These are phyloP conservation scores for Atta cephalotes DNA, from an alignment of 1,140 invertebrate species.

Conservation along the genomic window DNA sequence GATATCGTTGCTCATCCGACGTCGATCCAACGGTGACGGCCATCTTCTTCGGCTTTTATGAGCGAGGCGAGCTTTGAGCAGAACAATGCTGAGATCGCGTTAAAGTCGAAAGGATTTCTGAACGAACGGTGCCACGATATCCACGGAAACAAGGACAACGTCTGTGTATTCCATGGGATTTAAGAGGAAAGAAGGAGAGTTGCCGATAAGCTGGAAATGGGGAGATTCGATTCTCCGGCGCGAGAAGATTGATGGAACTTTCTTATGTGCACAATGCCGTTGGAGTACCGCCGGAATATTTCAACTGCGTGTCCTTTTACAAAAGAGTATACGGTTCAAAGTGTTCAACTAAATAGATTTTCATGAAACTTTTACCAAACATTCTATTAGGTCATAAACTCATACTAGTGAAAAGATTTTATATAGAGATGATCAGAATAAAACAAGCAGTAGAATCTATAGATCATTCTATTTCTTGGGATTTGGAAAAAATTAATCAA, in stretches of 20 bases:
- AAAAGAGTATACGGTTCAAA: not conserved
- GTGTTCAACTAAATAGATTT: no score
- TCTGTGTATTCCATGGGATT: not conserved
- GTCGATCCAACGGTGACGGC: slow-evolving; percentile 15
- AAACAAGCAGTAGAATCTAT: no score
- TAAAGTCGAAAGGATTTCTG: slow-evolving; percentile 9
- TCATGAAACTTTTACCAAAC: no score
- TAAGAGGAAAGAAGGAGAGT: not conserved
- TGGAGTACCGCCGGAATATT: not conserved
- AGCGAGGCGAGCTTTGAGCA: slow-evolving; percentile 24
- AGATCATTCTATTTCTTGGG: no score
- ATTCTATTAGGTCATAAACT: no score
- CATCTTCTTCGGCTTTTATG: slow-evolving; percentile 39
- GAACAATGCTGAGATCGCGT: slow-evolving; percentile 32
- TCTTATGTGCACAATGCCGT: slow-evolving; percentile 34
- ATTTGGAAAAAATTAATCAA: no score
- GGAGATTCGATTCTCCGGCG: slow-evolving; percentile 9
- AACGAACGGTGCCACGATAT: slow-evolving; percentile 18
- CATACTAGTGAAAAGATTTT: no score
- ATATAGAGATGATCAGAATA: no score
- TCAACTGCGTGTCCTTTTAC: not conserved
- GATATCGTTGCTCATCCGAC: slow-evolving; percentile 30
- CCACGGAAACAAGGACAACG: slow-evolving; percentile 11
- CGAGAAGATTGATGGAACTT: slow-evolving; percentile 49
- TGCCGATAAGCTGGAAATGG: slow-evolving; percentile 37